Percentiles rank a stretch among this genome's conserved stretches.
phyloP scores from a whole-genome alignment of 2,113 vertebrate genomes.

The Trachemys scripta region DNA sequence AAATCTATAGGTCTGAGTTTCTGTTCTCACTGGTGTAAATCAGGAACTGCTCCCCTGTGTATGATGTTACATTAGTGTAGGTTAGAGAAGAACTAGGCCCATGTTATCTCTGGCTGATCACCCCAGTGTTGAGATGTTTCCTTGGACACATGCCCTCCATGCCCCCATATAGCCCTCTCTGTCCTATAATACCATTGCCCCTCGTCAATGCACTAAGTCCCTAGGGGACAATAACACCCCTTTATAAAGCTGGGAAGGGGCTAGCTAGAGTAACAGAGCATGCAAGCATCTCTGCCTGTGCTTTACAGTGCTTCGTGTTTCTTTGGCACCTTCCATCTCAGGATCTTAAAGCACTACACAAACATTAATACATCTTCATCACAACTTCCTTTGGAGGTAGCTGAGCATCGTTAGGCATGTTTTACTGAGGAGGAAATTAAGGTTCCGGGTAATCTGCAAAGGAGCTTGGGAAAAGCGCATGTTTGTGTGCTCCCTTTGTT shows the following conservation, averaged over 20 bases:
- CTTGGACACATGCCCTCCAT: background rate
- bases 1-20: background rate
- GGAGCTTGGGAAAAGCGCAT: background rate
- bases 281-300: background rate
- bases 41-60: fast-evolving
- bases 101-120: background rate
- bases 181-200: fast-evolving
- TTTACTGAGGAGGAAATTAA: fast-evolving
- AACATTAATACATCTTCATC: background rate
- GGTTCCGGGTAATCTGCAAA: background rate
- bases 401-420: background rate
- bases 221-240: fast-evolving
- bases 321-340: background rate
- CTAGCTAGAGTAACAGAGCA: background rate
- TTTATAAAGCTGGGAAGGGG: background rate
- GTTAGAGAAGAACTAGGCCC: background rate
- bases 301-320: background rate
- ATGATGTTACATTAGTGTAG: background rate
- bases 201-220: background rate
- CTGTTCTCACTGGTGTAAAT: no score
- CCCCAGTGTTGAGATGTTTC: fast-evolving
- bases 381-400: background rate
- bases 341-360: background rate
- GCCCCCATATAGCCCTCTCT: background rate
- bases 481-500: background rate